Evolutionary conservation across 2,797 vertebrate species (phyloP), one percentile per base, ranked within the genome.

Genomic region (Sebastiscus albofasciatus): DNA sequence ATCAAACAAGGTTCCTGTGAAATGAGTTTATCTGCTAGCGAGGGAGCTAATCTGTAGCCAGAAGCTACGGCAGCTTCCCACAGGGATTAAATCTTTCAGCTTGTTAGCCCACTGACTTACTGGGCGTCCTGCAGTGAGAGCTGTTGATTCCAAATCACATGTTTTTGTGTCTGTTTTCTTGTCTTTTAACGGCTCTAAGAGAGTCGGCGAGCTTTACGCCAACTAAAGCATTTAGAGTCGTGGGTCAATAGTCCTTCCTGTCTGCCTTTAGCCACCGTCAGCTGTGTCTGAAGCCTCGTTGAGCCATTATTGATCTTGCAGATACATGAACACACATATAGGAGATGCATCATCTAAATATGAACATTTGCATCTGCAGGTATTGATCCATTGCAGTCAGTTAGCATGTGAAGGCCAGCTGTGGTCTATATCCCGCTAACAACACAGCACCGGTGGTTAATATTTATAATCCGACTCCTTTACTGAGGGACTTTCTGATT

Each of bases 21-120:
- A 67, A 67, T 31, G 8, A 76, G 58, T 69, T 84, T 29, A 52
- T 56, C 67, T 75, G 59, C 54, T 66, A 81, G 87, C 62, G 12
- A 68, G 31, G 62, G 33, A 75, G 79, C 86, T 85, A 80, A 87
- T 87, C 85, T 86, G 77, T 27, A 69, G 83, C 80, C 72, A 31
- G 74, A 5, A 78, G 81, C 70, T 55, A 36, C 65, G 0, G 10
- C n/a, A 64, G 79, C 55, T 77, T 87, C 90, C 79, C 83, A 81
- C 79, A 72, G 4, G 81, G 81, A 84, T 91, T 83, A 83, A 72
- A 71, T 71, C 71, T 72, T 1, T 70, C 39, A 75, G 67, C 62
- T 34, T 20, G 75, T 89, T 77, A 77, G 66, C 73, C 18, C 31
- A 5, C 64, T 58, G 56, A 65, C 49, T 84, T 11, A 68, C 13